Evolutionary conservation across 2,113 vertebrate species (phyloP).

Genomic region (Chaetops frenatus): DNA sequence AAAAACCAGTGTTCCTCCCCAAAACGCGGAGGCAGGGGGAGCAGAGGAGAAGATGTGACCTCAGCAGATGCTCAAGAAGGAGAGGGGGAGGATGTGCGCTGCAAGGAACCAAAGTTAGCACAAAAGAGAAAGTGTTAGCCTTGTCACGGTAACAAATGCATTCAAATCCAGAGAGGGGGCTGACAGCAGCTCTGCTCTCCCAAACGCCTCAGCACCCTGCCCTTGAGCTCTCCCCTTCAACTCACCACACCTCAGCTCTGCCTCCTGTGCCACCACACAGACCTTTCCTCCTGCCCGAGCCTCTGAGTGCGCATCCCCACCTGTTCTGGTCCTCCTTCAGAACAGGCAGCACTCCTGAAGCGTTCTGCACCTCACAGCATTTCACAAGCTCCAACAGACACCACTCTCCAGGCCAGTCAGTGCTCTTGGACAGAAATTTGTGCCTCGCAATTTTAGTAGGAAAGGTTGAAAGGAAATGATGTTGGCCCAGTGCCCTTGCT

Average conservation of each 20-base stretch:
- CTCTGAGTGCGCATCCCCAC: neutral
- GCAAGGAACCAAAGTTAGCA: neutral
- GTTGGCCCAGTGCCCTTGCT: neutral
- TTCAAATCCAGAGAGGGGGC: neutral
- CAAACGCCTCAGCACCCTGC: neutral
- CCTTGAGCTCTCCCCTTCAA: neutral
- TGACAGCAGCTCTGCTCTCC: neutral
- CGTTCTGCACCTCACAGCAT: neutral
- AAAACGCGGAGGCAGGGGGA: rapidly evolving
- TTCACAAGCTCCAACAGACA: rapidly evolving
- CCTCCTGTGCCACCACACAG: neutral
- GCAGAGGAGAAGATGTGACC: neutral
- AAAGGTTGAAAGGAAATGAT: conserved; percentile 13
- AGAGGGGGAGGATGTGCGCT: neutral
- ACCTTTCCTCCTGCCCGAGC: neutral
- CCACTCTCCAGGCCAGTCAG: neutral
- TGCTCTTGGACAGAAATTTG: neutral
- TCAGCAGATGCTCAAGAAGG: neutral
- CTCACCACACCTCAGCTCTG: neutral
- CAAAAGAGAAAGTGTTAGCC: neutral
- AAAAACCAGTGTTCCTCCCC: rapidly evolving
- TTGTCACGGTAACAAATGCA: neutral
- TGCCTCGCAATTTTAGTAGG: neutral
- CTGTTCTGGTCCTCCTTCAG: neutral
- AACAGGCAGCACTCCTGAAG: neutral